A percentile compares a stretch with the other conserved stretches of the same genome.
Evolutionary conservation across 1,140 invertebrate genomes (phyloP).

Genomic region (Drosophila suzukii): DNA sequence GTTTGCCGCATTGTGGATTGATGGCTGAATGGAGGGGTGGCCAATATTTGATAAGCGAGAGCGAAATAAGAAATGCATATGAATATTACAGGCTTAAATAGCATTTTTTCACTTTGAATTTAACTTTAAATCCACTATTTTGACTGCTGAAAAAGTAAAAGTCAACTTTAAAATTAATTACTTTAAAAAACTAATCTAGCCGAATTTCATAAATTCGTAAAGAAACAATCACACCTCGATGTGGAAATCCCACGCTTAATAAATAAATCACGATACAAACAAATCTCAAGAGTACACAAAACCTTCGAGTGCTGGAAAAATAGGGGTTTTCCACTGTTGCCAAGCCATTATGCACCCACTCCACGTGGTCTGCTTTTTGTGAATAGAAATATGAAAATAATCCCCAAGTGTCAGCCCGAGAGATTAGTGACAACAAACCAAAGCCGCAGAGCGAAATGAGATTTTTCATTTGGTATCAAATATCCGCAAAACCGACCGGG

Average conservation of each 20-base stretch:
- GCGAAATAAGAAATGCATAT: slow-evolving; percentile 23
- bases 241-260: neutral
- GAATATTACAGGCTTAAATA: slow-evolving; percentile 3
- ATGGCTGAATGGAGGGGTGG: neutral
- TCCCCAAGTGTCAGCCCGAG: slow-evolving; percentile 62
- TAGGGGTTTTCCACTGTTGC: slow-evolving; percentile 4
- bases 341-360: slow-evolving; percentile 8
- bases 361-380: slow-evolving; percentile 11
- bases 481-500: slow-evolving; percentile 46
- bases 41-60: slow-evolving; percentile 1
- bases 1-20: slow-evolving; percentile 1
- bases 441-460: slow-evolving; percentile 67
- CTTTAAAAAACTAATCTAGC: neutral
- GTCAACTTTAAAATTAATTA: too few relatives aligned
- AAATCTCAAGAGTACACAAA: slow-evolving; percentile 8
- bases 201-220: neutral
- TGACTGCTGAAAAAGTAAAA: too few relatives aligned
- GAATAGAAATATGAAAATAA: slow-evolving; percentile 65
- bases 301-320: slow-evolving; percentile 13
- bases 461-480: slow-evolving; percentile 69
- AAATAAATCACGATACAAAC: slow-evolving; percentile 10
- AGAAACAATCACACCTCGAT: neutral
- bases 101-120: neutral
- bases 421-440: slow-evolving; percentile 70
- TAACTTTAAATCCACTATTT: too few relatives aligned